Percentiles rank a stretch among this genome's conserved stretches.
Conservation (phyloP, 2,888 invertebrate species). For the Atherix ibis region DNA sequence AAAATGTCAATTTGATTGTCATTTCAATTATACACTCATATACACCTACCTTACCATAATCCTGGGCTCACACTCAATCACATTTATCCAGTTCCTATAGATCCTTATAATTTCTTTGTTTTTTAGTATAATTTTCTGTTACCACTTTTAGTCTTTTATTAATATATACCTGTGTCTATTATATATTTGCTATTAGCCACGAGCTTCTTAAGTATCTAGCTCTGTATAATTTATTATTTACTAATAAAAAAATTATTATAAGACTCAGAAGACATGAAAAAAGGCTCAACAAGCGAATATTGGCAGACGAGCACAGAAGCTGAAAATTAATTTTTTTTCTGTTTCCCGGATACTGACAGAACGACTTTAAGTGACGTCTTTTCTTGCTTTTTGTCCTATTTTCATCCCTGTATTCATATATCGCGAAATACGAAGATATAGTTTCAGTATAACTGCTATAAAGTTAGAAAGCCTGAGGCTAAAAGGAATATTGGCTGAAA, state of each 20-base stretch:
- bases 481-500: background rate
- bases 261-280: no score
- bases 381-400: no score
- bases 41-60: background rate
- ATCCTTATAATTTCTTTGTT: background rate
- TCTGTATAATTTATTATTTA: no score
- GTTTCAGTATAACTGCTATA: no score
- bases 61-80: background rate
- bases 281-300: no score
- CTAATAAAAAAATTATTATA: no score
- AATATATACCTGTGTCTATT: no score
- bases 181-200: background rate
- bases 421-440: no score
- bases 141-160: no score
- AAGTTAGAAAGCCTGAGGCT: no score
- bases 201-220: background rate
- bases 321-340: constrained; percentile 5
- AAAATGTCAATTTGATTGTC: constrained; percentile 6
- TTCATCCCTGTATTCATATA: no score
- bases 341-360: background rate
- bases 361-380: no score
- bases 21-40: constrained; percentile 4
- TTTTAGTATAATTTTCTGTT: background rate
- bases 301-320: constrained; percentile 2
- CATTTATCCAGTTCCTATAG: background rate